Percentiles rank a stretch among this genome's conserved stretches.
These are phyloP conservation scores for Distichodus sexfasciatus DNA, from an alignment of 2,797 vertebrate species.

Conservation along the genomic window DNA sequence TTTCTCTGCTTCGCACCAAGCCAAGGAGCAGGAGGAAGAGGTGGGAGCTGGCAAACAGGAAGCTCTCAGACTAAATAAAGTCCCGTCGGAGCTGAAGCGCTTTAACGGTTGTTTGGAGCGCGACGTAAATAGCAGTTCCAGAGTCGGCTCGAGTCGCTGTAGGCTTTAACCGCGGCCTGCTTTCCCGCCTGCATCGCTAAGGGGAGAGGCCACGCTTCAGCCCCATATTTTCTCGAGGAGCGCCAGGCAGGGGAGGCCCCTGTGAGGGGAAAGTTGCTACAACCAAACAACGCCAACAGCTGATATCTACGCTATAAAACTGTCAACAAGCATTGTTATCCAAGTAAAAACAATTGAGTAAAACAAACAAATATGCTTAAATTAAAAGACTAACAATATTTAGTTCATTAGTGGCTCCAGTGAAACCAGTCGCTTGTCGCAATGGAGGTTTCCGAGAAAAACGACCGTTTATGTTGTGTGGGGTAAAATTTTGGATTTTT, in stretches of 20 bases:
- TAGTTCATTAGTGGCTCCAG: too few species aligned
- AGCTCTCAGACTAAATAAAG: constrained; percentile 74
- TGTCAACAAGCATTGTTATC: background rate
- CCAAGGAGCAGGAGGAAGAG: background rate
- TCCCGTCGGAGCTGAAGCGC: constrained; percentile 30
- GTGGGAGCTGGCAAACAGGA: constrained; percentile 69
- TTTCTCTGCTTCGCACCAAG: constrained; percentile 20
- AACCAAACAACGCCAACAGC: background rate
- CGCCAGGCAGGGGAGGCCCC: background rate
- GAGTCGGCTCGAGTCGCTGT: constrained; percentile 17
- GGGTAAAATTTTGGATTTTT: too few species aligned
- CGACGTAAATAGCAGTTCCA: constrained; percentile 33
- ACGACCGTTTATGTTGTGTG: too few species aligned
- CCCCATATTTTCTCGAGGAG: background rate
- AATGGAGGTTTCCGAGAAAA: too few species aligned
- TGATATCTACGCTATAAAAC: background rate
- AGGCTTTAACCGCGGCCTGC: constrained; percentile 14
- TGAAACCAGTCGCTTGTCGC: too few species aligned
- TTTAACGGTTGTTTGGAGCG: constrained; percentile 38
- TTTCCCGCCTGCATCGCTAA: constrained; percentile 30
- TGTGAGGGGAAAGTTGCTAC: background rate
- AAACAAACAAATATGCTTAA: too few species aligned
- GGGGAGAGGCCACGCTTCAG: constrained; percentile 47
- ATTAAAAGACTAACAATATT: too few species aligned
- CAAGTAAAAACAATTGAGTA: too few species aligned